Conservation (phyloP, 53 echinoderm and acorn worm species). For the Glandiceps talaboti region DNA sequence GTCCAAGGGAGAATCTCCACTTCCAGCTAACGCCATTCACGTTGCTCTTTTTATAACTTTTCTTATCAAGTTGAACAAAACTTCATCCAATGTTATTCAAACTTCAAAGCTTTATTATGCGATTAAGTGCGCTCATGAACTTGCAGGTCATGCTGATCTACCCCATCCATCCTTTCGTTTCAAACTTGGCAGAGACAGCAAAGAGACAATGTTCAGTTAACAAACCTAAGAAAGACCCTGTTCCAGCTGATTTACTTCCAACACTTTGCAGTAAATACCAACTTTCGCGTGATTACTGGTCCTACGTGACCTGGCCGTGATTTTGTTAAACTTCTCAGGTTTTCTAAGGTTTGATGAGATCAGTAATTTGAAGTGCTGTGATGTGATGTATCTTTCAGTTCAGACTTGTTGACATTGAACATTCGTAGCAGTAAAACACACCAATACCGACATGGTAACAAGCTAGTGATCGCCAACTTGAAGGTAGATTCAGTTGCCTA, state of each 20-base stretch:
- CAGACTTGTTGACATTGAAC: constrained; percentile 1
- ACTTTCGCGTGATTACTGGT: neutral
- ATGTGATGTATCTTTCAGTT: constrained; percentile 5
- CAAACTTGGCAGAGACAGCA: neutral
- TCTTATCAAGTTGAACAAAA: constrained; percentile 9
- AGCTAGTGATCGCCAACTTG: constrained; percentile 2
- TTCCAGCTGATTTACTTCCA: neutral
- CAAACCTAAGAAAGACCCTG: constrained; percentile 9
- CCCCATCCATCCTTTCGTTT: neutral
- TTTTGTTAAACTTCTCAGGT: constrained; percentile 11
- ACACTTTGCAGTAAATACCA: constrained; percentile 8
- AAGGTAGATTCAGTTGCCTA: constrained; percentile 7
- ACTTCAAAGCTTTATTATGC: constrained; percentile 17
- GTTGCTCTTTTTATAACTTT: constrained; percentile 10
- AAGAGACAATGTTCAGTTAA: neutral
- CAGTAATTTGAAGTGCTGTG: constrained; percentile 2
- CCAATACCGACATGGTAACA: constrained; percentile 16
- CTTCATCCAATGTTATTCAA: constrained; percentile 14
- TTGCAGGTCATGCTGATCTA: constrained; percentile 5
- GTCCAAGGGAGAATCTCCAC: constrained; percentile 9
- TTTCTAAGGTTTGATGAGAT: constrained; percentile 26
- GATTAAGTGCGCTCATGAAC: constrained; percentile 24
- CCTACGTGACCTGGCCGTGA: constrained; percentile 14
- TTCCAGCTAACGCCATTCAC: constrained; percentile 17
- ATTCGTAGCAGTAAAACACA: constrained; percentile 18